Conservation (phyloP, 2,888 invertebrate species). For the Drosophila multiciliata region DNA sequence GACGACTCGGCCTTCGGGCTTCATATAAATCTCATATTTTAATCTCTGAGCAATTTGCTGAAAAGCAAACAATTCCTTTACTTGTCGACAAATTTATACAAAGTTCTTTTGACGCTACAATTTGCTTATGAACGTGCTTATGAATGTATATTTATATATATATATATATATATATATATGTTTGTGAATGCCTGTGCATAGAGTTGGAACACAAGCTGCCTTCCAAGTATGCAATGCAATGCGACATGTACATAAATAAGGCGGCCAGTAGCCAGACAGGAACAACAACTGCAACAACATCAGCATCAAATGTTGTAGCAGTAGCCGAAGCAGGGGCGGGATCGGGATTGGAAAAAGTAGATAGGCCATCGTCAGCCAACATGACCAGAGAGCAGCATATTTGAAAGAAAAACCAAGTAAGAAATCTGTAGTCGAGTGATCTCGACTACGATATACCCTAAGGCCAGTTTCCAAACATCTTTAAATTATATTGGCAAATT, state of each 20-base stretch:
- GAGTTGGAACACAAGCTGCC: constrained; percentile 38
- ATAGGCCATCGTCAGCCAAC: constrained; percentile 42
- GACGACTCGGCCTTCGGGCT: constrained; percentile 1
- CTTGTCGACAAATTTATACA: constrained; percentile 10
- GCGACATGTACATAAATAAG: constrained; percentile 64
- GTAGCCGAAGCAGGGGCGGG: constrained; percentile 1
- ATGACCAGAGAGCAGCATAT: constrained; percentile 45
- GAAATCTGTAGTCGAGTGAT: not conserved
- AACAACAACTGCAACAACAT: constrained; percentile 15
- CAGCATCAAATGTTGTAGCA: constrained; percentile 8
- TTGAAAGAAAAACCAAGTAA: constrained; percentile 19
- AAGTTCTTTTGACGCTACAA: constrained; percentile 28
- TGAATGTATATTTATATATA: too few relatives aligned
- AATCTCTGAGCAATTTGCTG: constrained; percentile 29
- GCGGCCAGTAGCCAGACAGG: constrained; percentile 44
- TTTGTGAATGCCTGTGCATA: too few relatives aligned
- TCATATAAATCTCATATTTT: constrained; percentile 25
- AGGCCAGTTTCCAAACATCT: too few relatives aligned
- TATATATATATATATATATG: not conserved
- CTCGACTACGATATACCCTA: too few relatives aligned
- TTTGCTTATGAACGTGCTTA: constrained; percentile 24
- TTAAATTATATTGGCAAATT: too few relatives aligned
- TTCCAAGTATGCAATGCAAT: constrained; percentile 60
- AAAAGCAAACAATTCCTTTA: constrained; percentile 20
- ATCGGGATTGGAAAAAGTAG: constrained; percentile 3